A percentile compares a stretch with the other conserved stretches of the same genome.
Conservation (phyloP, 2,888 invertebrate genomes). For the Adelphocoris suturalis region DNA sequence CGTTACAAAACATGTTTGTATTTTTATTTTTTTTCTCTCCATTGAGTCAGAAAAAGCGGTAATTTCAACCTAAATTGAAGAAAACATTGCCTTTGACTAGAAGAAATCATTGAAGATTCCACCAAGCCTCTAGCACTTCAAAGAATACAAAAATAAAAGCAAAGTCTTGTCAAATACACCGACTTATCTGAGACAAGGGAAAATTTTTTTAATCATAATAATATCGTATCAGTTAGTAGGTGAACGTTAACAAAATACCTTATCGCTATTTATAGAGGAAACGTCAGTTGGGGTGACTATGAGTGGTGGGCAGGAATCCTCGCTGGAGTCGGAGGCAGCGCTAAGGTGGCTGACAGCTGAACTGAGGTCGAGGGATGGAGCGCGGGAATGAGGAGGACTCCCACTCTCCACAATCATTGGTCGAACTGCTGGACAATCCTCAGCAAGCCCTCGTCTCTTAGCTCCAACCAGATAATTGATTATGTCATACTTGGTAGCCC, state of each 20-base stretch:
- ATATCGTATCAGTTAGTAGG: too few relatives aligned
- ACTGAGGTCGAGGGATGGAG: constrained; percentile 81
- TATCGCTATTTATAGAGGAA: constrained; percentile 75
- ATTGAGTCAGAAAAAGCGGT: too few relatives aligned
- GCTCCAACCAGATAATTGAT: constrained; percentile 93
- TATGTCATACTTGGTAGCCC: constrained; percentile 93
- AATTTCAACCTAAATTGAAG: too few relatives aligned
- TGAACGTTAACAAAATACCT: constrained; percentile 72
- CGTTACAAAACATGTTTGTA: too few relatives aligned
- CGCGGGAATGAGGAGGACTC: constrained; percentile 80
- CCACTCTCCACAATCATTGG: constrained; percentile 76
- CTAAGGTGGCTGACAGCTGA: constrained; percentile 88
- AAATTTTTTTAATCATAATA: too few relatives aligned
- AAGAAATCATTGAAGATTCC: too few relatives aligned
- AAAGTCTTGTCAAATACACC: too few relatives aligned
- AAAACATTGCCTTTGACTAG: too few relatives aligned
- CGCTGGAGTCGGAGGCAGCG: constrained; percentile 91
- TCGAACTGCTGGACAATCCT: constrained; percentile 73
- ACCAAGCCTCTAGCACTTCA: too few relatives aligned
- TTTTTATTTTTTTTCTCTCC: too few relatives aligned
- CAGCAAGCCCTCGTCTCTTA: constrained; percentile 82
- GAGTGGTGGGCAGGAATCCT: constrained; percentile 87
- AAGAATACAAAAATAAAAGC: too few relatives aligned
- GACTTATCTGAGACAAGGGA: too few relatives aligned
- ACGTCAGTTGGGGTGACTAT: constrained; percentile 73